Conservation (phyloP, 2,113 vertebrate species). For the Polypterus bichir region DNA sequence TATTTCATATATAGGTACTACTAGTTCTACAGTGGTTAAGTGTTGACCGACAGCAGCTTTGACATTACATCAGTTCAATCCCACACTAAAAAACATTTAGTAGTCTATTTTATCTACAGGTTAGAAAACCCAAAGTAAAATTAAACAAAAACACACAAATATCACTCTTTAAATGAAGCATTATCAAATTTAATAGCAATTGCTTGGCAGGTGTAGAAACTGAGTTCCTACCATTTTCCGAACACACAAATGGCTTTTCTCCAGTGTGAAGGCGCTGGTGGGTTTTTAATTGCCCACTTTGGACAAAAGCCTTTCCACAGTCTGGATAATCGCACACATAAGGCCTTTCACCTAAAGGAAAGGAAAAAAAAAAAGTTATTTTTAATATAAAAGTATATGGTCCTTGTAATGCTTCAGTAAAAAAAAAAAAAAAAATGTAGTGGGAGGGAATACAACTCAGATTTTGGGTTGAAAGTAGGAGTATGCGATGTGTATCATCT, state of each 20-base stretch:
- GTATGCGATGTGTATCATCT: no score
- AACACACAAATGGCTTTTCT: slow-evolving; percentile 95
- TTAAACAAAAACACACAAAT: slow-evolving; percentile 26
- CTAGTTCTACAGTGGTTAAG: no score
- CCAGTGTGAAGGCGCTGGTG: slow-evolving; percentile 95
- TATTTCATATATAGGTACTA: no score
- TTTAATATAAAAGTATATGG: not conserved
- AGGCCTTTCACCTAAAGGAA: slow-evolving; percentile 74
- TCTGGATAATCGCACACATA: slow-evolving; percentile 94
- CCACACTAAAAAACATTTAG: not conserved
- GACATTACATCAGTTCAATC: no score
- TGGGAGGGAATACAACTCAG: not conserved
- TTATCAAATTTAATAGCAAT: not conserved
- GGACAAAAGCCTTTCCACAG: slow-evolving; percentile 93
- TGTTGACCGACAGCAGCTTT: no score
- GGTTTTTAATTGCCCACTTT: slow-evolving; percentile 95
- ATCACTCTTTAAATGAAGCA: slow-evolving; percentile 6
- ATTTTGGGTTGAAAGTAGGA: not conserved
- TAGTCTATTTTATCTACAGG: not conserved
- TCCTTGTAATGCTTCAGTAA: slow-evolving; percentile 3
- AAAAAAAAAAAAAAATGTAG: slow-evolving; percentile 10
- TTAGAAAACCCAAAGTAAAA: not conserved
- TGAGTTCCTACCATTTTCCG: slow-evolving; percentile 70
- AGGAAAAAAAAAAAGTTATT: slow-evolving; percentile 4
- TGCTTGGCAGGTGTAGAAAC: no score